Conservation (phyloP, 2,888 invertebrate species). For the Lithophane socia region DNA sequence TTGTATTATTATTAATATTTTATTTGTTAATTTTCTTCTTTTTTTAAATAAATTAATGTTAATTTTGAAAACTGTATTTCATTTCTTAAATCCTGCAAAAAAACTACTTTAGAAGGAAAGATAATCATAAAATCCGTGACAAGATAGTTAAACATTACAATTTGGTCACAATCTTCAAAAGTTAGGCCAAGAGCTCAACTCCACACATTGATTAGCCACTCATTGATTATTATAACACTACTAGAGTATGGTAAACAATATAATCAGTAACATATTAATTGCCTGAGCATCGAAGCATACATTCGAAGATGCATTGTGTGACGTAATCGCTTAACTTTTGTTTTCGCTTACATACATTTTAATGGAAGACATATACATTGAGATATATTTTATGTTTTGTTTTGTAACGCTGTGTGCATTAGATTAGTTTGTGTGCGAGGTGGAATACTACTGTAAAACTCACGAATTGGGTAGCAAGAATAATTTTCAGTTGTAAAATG, state of each 20-base stretch:
- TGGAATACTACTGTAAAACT: slow-evolving; percentile 59
- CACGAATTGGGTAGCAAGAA: slow-evolving; percentile 1
- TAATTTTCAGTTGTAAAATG: background rate
- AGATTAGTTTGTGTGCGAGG: slow-evolving; percentile 80
- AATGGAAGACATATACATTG: slow-evolving; percentile 59
- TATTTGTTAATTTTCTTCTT: slow-evolving; percentile 30
- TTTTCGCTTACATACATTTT: slow-evolving; percentile 66
- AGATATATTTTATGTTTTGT: slow-evolving; percentile 77
- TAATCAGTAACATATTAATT: slow-evolving; percentile 67
- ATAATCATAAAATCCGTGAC: background rate
- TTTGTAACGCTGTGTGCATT: slow-evolving; percentile 85
- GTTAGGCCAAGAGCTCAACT: slow-evolving; percentile 50
- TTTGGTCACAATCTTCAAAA: slow-evolving; percentile 30
- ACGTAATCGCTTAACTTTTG: slow-evolving; percentile 68
- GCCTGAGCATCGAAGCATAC: slow-evolving; percentile 78
- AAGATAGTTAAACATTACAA: background rate
- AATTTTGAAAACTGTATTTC: slow-evolving; percentile 41
- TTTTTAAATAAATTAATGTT: slow-evolving; percentile 40
- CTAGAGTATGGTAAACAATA: slow-evolving; percentile 51
- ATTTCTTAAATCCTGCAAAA: slow-evolving; percentile 34
- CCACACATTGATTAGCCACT: slow-evolving; percentile 29
- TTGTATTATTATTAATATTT: slow-evolving; percentile 42
- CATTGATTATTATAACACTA: slow-evolving; percentile 48
- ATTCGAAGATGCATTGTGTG: slow-evolving; percentile 79
- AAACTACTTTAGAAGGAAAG: background rate